Base-by-base conservation (phyloP, 2,113 vertebrate genomes). In the Erythrocebus patas region DNA sequence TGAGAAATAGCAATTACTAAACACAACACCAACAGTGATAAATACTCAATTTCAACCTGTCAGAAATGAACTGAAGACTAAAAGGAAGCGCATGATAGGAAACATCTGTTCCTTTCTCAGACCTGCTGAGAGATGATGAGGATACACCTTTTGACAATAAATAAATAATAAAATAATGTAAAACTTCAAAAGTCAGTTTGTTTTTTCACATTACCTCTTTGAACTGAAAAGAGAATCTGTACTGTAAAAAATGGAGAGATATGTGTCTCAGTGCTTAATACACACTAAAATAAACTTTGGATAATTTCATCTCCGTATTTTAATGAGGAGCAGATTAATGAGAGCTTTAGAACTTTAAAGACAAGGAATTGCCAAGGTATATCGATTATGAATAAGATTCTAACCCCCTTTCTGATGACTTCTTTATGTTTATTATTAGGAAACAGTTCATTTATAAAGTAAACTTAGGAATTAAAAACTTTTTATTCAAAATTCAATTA, bases 41-140 rank as follows among this genome's bases (percentile, higher is more conserved):
- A 96, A 93, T 80, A 76, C 8, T 87, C 23, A 61, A 40, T 90
- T 92, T 72, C 50, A 92, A 18, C 40, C 18, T 96, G 86, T 93
- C 68, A 79, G 50, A 97, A 92, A 20, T 32, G 5, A 88, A 38
- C 50, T 30, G 35, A 90, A 73, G 27, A 81, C 30, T 91, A 40
- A 97, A 85, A 97, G 93, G 92, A 98, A 98, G 38, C 3, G 23
- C 38, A 57, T 92, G 81, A 70, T 92, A 95, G 97, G 96, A 98
- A 98, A 98, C 7, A 32, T 52, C 72, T 97, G 89, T 92, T 72
- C 9, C 5, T 68, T 97, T 95, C 85, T 86, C 45, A 93, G 38
- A 72, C n/a, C 64, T 96, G 80, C 89, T 97, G 86, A 97, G 66
- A 96, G 38, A 66, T 83, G 40, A 72, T 40, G 23, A 95, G 91